Evolutionary conservation across 1,140 invertebrate genomes (phyloP), one percentile per base, ranked within the genome.

Genomic region (Nephila pilipes): DNA sequence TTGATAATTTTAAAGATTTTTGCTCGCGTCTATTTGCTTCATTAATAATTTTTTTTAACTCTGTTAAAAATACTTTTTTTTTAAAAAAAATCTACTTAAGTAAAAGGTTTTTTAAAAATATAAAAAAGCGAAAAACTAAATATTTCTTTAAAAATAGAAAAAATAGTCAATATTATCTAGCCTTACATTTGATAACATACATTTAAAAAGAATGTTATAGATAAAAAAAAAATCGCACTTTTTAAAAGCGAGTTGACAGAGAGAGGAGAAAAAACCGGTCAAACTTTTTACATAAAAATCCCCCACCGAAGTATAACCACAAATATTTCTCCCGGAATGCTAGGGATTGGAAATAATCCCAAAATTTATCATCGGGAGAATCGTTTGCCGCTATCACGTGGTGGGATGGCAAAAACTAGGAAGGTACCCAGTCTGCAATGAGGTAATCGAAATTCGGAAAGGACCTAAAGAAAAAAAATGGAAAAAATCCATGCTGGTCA

Each of bases 391-490:
- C 46, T 55, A 55, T 83, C 80, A 54, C 38, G 46, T 83, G 36
- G 80, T n/a, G 80, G 46, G 38, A 54, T 46, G 38, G 80, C 36
- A 55, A 83, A 83, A 83, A 54, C 85, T 36, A 32, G 25, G 57
- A 46, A 60, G 54, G 54, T 54, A 85, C 54, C 55, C 22, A 29
- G 87, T 55, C 46, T 54, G 55, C 69, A 90, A 90, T 81, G 90
- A 85, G 80, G 90, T 75, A 92, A 92, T 92, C 80, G 90, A 85
- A 85, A 92, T 92, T 92, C 90, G 60, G 89, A 65, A 91, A 83
- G 36, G 46, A 54, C 46, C 54, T 12, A 25, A 88, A 88, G 69
- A 85, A 90, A 92, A 80, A 90, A 63, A 57, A 29, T 32, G 25
- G 46, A 63, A 83, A 60, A 80, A 81, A 81, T 57, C 36, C 16